Evolutionary conservation across 2,888 invertebrate species (phyloP), one percentile per base, ranked within the genome.

Genomic region (Callyntrura guangdongensis): DNA sequence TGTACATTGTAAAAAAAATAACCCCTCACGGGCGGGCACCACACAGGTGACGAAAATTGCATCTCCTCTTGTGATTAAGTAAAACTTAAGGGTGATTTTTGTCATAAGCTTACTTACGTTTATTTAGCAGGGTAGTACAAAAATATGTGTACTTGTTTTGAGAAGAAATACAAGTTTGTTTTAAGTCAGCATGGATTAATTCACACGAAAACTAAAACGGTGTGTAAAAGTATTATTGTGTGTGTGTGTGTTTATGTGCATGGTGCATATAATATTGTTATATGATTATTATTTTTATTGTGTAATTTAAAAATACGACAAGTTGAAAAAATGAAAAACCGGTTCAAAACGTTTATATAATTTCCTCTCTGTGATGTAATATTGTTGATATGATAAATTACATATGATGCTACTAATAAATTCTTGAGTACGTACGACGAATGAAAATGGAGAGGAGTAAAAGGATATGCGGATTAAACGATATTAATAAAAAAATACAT

Each of bases 281-380:
- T 27, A 67, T 67, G 20, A 53, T 53, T 53, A 53, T 53, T 11
- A 4, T 36, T 36, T 79, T 81, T 81, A 74, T 86, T 74, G 56
- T 74, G 56, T 64, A 83, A 36, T 83, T 83, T 64, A 67, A 67
- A 61, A 67, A 49, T 61, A 61, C 22, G 20, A 77, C 69, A 77
- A 77, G 47, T 20, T 64, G 20, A 27, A 84, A 83, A 56, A 49
- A 81, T 14, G 67, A 27, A 87, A 87, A 87, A 79, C 87, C 81
- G 87, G 79, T 87, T 81, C 79, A 87, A 87, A 87, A 81, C 69
- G 56, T 87, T 87, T 59, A 53, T 86, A 56, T 69, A 49, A 69
- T 87, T 87, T 87, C 81, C 87, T 87, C 87, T 87, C 87, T 87
- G 87, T 87, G 87, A 87, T 87, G 87, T 87, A 87, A 87, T 86